Evolutionary conservation across 2,888 invertebrate species (phyloP), one percentile per base, ranked within the genome.

Genomic region (Phasia obesa): DNA sequence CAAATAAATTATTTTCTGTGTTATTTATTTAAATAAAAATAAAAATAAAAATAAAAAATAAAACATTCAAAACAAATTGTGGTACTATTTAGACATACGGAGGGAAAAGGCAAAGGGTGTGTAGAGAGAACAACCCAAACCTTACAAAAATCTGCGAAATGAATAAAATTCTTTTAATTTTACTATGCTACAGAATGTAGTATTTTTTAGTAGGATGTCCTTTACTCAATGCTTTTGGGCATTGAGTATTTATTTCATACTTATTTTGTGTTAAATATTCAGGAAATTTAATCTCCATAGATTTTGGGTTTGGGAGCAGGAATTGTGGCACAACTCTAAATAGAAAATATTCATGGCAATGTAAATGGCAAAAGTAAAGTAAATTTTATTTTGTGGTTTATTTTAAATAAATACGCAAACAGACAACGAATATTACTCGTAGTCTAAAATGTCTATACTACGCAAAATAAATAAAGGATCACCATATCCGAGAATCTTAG

Each of bases 261-360:
- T 23, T 55, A 71, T 21, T 64, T 25, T 25, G 21, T 76, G 38
- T 49, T 69, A 55, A 53, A 74, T 75, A 69, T 75, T 31, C 80
- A 69, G 80, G 80, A 75, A 69, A 75, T 80, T 75, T 80, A 80
- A 80, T 80, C 74, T 75, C 38, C 47, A 62, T 75, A 69, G 69
- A 42, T 69, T 69, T 69, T 59, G 53, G 60, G 76, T 42, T 55
- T n/a, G 60, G 31, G 11, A 60, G 35, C 53, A 49, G 21, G 19
- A 42, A 25, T 60, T 76, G 27, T 15, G 23, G 25, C 38, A 25
- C 9, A 75, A 69, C 31, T 42, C 13, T 42, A 59, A 59, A 51
- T 17, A 31, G 62, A 62, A 27, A 19, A 9, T 7, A 13, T n/a
- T 5, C 5, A 38, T 51, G 35, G n/a, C 4, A 11, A 25, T 27